Conservation (phyloP, 2,888 invertebrate genomes). For the Xestia xanthographa region DNA sequence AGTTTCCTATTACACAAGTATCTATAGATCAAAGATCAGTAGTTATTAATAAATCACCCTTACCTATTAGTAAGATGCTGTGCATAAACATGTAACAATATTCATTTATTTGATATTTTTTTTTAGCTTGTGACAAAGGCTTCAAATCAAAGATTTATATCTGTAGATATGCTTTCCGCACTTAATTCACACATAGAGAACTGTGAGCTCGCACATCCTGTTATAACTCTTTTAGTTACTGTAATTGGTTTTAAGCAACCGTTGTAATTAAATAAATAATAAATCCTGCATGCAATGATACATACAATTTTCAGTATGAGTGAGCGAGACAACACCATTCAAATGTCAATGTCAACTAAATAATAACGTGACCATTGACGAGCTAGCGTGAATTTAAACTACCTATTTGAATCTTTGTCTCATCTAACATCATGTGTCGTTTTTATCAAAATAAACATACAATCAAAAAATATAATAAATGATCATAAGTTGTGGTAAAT, state of each 20-base stretch:
- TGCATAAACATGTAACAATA: not conserved
- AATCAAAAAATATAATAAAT: too few species aligned
- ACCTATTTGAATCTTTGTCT: not conserved
- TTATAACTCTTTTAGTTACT: too few species aligned
- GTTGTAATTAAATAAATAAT: too few species aligned
- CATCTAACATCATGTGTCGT: too few species aligned
- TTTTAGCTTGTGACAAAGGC: not conserved
- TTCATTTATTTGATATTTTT: not conserved
- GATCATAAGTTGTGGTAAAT: too few species aligned
- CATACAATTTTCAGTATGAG: not conserved
- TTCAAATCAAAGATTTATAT: not conserved
- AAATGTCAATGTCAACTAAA: not conserved
- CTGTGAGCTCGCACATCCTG: not conserved
- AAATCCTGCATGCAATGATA: not conserved
- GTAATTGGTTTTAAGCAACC: too few species aligned
- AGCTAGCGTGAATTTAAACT: not conserved
- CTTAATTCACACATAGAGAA: not conserved
- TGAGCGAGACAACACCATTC: not conserved
- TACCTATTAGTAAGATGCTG: not conserved
- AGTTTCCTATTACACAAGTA: conserved; percentile 11
- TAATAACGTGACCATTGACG: not conserved
- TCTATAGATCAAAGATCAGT: not conserved
- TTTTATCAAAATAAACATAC: too few species aligned
- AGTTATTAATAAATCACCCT: conserved; percentile 17
- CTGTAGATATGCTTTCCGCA: not conserved